Base-by-base conservation (phyloP, 30 jellyfish, hydroid and myxozoan species). In the Sanderia malayensis region DNA sequence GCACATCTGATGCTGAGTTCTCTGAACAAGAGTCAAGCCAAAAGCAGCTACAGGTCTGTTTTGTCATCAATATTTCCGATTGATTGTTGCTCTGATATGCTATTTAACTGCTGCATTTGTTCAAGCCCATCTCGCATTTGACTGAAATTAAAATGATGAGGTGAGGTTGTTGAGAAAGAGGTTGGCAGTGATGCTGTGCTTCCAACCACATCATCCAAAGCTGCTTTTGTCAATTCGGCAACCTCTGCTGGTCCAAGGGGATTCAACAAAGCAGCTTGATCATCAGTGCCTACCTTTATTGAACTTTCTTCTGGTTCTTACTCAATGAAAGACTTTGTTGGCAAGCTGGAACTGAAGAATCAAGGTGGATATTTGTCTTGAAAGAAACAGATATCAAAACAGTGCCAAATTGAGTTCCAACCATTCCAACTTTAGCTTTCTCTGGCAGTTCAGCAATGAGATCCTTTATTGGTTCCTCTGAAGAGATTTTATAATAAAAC, bases 31-130 rank as follows among this genome's bases (percentile, higher is more conserved):
- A 37, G 34, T 68, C 70, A 24, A 74, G 3, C 81, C 95, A 76
- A 89, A 89, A 21, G 97, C 97, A 31, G 97, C 97, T n/a, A 86
- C 47, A 0, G 93, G 94, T 18, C 93, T 68, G 46, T 73, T 57
- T 45, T 71, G 49, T 70, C 80, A 27, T 74, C 70, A 0, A 74
- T 49, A 45, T 68, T 83, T 27, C 95, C 95, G 18, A 84, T 47
- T 15, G 81, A 47, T 31, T 63, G 58, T 34, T 76, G 80, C 78
- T 73, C 67, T n/a, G 80, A 67, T 0, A 68, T 59, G 44, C 37
- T 74, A 34, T 22, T 44, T 18, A n/a, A n/a, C n/a, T n/a, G n/a
- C n/a, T n/a, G n/a, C 25, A 60, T 28, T 61, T 61, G 4, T 45
- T 31, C 23, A 7, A 41, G 46, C 6, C 79, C 84, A 28, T 80